A percentile compares a stretch with the other conserved stretches of the same genome.
Evolutionary conservation across 2,888 invertebrate species (phyloP).

Genomic region (Xylota sylvarum): DNA sequence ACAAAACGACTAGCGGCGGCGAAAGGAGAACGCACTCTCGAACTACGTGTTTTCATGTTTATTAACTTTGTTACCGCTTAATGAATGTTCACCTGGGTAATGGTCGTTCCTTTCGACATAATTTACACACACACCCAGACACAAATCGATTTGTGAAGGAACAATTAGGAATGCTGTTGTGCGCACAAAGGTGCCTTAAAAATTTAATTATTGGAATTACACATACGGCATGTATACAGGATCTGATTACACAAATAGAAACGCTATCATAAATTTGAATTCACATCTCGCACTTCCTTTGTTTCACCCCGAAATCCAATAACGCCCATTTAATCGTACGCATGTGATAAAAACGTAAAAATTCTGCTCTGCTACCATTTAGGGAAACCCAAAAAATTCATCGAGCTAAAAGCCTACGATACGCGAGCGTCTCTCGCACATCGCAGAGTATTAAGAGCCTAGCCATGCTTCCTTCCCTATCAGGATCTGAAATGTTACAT

Average conservation of each 20-base stretch:
- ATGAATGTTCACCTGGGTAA: conserved; percentile 55
- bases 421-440: conserved; percentile 11
- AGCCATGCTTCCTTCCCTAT: conserved; percentile 34
- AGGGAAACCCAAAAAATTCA: conserved; percentile 38
- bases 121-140: conserved; percentile 2
- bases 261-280: conserved; percentile 51
- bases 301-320: conserved; percentile 45
- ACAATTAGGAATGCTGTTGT: conserved; percentile 20
- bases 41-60: conserved; percentile 59
- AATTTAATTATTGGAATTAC: conserved; percentile 59
- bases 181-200: conserved; percentile 5
- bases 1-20: conserved; percentile 1
- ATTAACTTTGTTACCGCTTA: conserved; percentile 65
- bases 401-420: conserved; percentile 55
- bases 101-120: background rate
- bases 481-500: conserved; percentile 46
- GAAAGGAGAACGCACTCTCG: conserved; percentile 38
- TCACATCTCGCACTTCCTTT: background rate
- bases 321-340: conserved; percentile 65
- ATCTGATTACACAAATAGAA: background rate
- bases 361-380: conserved; percentile 38
- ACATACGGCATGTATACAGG: too few relatives aligned
- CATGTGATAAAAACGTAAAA: conserved; percentile 62
- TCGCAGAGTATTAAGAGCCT: conserved; percentile 50
- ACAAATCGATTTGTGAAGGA: conserved; percentile 50